Conservation (phyloP, 2,888 invertebrate genomes). For the Hirtodrosophila histrioides region DNA sequence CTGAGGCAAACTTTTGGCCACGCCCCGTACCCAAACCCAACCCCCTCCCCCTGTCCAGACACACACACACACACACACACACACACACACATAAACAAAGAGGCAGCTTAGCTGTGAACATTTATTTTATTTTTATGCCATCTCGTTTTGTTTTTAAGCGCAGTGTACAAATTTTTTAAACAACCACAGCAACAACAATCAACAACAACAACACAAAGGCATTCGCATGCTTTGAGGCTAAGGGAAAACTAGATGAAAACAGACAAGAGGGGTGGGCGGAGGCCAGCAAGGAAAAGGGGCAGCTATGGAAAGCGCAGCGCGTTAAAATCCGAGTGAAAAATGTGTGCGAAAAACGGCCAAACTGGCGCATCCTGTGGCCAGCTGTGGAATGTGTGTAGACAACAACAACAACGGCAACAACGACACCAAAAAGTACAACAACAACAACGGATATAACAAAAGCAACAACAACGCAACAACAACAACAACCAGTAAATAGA, state of each 20-base stretch:
- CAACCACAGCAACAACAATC: slow-evolving; percentile 37
- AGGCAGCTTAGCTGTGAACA: slow-evolving; percentile 67
- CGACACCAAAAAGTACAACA: slow-evolving; percentile 12
- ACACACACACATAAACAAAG: slow-evolving; percentile 56
- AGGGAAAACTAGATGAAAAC: slow-evolving; percentile 57
- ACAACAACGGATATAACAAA: slow-evolving; percentile 24
- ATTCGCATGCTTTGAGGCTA: slow-evolving; percentile 30
- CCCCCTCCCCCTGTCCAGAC: neutral
- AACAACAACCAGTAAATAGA: slow-evolving; percentile 25
- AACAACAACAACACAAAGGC: slow-evolving; percentile 36
- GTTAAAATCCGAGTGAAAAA: slow-evolving; percentile 57
- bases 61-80: slow-evolving; percentile 17
- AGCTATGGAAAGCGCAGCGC: slow-evolving; percentile 40
- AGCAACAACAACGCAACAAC: neutral
- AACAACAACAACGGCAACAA: slow-evolving; percentile 34
- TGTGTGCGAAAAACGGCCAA: slow-evolving; percentile 64
- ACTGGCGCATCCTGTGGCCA: slow-evolving; percentile 73
- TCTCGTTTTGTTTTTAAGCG: slow-evolving; percentile 60
- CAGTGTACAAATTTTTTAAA: slow-evolving; percentile 65
- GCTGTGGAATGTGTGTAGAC: slow-evolving; percentile 38
- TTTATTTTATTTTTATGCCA: slow-evolving; percentile 67
- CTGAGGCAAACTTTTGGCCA: slow-evolving; percentile 53
- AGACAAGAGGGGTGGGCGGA: slow-evolving; percentile 19
- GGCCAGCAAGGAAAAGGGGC: neutral
- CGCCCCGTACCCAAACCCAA: slow-evolving; percentile 33